Base-by-base conservation (phyloP, 2,888 invertebrate species). In the Nyleta sp. region DNA sequence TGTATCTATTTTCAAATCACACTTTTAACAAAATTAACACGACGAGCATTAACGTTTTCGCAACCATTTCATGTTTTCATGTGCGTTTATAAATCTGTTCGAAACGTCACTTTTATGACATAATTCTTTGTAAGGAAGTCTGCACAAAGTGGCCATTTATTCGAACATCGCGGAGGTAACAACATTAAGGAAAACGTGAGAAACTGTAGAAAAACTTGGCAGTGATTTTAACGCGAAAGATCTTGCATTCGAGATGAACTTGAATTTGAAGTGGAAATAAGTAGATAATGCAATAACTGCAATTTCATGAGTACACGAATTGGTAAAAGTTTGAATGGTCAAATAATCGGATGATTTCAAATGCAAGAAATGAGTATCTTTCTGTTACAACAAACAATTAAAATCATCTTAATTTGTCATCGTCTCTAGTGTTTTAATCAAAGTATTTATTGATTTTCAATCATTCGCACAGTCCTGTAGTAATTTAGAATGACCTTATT, bases 1-100 rank as follows among this genome's bases (percentile, higher is more conserved):
- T 57, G 33, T 65, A 33, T 65, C 48, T 59, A 57, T 11, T 65
- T 42, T 62, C 22, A 13, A 24, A 1, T 52, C 10, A 38, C 40
- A 4, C 7, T 64, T 52, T 62, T 48, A 22, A 28, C 40, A 42
- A 28, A 59, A 44, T 59, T 44, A 59, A 44, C 59, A 31, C 18
- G 20, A 59, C 44, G 28, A 15, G 24, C 24, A 10, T 24, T 52
- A 33, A 31, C 10, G 17, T 13, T 55, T 22, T 1, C 46, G 8
- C 31, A 17, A 28, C 11, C 18, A 17, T 59, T 55, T 55, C 28
- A 4, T 11, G 6, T 13, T 24, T 28, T n/a, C 15, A n/a, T 20
- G 24, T 3, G 20, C 15, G 17, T 13, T 38, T 20, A 50, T 7
- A 15, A n/a, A n/a, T n/a, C n/a, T 52, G n/a, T 35, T 42, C 18